These are phyloP conservation scores for Polyergus mexicanus DNA, from an alignment of 1,140 invertebrate species.

Conservation along the genomic window DNA sequence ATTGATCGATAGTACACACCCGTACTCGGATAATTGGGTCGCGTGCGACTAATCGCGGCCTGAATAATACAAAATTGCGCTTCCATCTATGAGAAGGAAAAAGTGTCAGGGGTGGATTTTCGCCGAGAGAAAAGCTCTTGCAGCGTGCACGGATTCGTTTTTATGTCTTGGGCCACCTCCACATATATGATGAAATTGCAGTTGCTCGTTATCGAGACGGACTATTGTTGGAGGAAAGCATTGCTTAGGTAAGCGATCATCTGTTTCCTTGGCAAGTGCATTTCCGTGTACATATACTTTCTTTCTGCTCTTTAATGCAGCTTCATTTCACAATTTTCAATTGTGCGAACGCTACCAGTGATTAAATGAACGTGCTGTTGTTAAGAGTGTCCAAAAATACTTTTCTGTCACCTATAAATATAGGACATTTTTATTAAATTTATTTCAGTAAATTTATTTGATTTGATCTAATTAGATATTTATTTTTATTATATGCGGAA, in stretches of 20 bases:
- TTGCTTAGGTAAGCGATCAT: conserved; percentile 80
- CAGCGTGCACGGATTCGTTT: conserved; percentile 50
- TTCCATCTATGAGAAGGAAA: not conserved
- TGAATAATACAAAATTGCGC: conserved; percentile 34
- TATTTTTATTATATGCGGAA: not conserved
- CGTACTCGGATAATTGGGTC: conserved; percentile 62
- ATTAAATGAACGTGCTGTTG: not conserved
- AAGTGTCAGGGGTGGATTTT: conserved; percentile 14
- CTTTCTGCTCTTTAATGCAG: not conserved
- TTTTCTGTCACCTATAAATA: not conserved
- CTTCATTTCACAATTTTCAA: not conserved
- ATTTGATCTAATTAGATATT: not conserved
- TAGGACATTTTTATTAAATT: not conserved
- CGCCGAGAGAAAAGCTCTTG: not conserved
- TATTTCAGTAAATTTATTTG: not conserved
- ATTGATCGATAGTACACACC: conserved; percentile 69
- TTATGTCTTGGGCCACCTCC: conserved; percentile 72
- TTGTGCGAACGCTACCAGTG: not conserved
- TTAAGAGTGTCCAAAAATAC: not conserved
- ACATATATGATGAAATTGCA: conserved; percentile 85
- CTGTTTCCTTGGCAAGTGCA: not conserved
- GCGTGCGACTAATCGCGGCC: conserved; percentile 49
- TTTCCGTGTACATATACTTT: not conserved
- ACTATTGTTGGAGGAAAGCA: conserved; percentile 84
- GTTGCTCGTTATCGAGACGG: conserved; percentile 83